Evolutionary conservation across 2,888 invertebrate species (phyloP), one percentile per base, ranked within the genome.

Genomic region (Limnephilus rhombicus): DNA sequence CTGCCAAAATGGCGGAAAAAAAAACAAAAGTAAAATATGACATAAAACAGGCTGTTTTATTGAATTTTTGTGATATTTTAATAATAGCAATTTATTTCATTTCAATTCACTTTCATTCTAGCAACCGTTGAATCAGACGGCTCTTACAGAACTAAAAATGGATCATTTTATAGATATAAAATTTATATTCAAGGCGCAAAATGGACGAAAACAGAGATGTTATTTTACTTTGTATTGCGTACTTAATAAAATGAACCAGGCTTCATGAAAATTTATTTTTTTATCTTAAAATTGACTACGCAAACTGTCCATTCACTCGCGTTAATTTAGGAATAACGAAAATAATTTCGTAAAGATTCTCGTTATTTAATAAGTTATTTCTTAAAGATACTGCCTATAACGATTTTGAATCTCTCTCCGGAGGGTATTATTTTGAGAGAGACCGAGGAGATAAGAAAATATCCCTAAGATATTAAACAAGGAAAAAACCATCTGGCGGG

Each of bases 391-490:
- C 68, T 68, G 68, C 24, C 68, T 68, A 9, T 68, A n/a, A 68
- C 68, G 68, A n/a, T 68, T 68, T 68, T 68, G 68, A 68, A 68
- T 68, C 68, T 83, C 37, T 83, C 83, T 87, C 87, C 53, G 29
- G 29, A 31, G 31, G 53, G 53, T 31, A 87, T 31, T 80, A 80
- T 89, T 87, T 89, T 34, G 80, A 80, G 80, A 29, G 88, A 89
- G 88, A 80, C 88, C 41, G 12, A 89, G 68, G 41, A 89, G 88
- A 89, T 89, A 89, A 89, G 88, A 80, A 89, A 89, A 89, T 45
- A 45, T 80, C 68, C 29, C 49, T 15, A 29, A 37, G 80, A 80
- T 89, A 89, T 89, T 34, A 89, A 80, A 80, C 53, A 87, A 37
- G 86, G 80, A 31, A 89, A 80, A 89, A 80, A 89, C 18, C 88